Percentiles rank a stretch among this genome's conserved stretches.
phyloP scores from a whole-genome alignment of 2,113 vertebrate species.

The cattle (Bos taurus) region DNA sequence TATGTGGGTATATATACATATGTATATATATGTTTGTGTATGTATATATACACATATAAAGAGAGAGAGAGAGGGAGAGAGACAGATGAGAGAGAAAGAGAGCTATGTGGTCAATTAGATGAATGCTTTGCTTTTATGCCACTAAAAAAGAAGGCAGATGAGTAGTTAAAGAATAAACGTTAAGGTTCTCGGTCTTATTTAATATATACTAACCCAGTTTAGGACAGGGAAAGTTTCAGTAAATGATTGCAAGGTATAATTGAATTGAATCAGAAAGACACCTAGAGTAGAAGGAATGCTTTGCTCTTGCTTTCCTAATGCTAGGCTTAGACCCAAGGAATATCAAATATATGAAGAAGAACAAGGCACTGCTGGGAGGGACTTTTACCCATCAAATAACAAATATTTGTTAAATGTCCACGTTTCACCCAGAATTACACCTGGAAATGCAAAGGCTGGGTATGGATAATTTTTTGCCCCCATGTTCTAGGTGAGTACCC shows the following conservation, averaged over 20 bases:
- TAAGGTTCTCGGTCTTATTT: neutral
- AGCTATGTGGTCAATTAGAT: neutral
- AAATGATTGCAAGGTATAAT: neutral
- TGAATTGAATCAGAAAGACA: neutral
- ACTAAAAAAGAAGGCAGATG: neutral
- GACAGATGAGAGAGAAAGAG: neutral
- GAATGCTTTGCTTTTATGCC: neutral
- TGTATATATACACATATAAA: neutral
- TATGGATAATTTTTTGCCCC: neutral
- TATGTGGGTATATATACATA: neutral
- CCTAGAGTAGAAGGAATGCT: neutral
- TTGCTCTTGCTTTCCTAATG: neutral
- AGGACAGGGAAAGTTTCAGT: neutral
- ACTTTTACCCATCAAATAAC: neutral
- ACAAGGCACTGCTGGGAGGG: neutral
- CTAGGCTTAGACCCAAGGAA: neutral
- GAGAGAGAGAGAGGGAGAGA: neutral
- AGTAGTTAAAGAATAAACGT: neutral
- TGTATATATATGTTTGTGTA: neutral
- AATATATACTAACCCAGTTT: neutral
- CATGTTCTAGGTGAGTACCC: neutral
- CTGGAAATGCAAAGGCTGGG: neutral
- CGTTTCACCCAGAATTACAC: neutral
- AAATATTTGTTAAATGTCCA: neutral
- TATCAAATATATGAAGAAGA: neutral